Evolutionary conservation across 2,888 invertebrate species (phyloP).

Genomic region (Catonia carolina): DNA sequence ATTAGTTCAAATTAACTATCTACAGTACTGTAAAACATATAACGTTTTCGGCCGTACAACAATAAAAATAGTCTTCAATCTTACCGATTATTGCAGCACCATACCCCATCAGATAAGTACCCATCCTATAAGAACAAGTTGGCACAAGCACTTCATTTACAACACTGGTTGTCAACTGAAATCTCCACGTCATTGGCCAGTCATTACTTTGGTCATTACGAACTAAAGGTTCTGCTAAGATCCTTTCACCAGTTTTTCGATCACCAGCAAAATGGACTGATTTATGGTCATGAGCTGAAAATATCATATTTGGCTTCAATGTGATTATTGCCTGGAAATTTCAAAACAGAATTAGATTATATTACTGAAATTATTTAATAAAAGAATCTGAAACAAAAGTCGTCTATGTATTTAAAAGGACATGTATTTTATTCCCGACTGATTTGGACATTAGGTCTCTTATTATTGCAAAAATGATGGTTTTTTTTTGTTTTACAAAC

Average conservation of each 20-base stretch:
- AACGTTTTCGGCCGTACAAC: conserved; percentile 24
- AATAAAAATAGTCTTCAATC: conserved; percentile 18
- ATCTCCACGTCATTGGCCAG: conserved; percentile 29
- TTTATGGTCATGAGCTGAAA: conserved; percentile 62
- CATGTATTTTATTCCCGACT: no score
- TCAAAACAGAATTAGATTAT: no score
- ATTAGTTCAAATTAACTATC: no score
- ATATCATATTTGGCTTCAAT: conserved; percentile 60
- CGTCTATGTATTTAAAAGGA: no score
- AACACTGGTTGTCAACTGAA: conserved; percentile 40
- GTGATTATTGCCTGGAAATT: conserved; percentile 52
- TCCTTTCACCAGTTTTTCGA: conserved; percentile 33
- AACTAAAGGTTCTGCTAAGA: conserved; percentile 30
- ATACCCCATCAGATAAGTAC: conserved; percentile 76
- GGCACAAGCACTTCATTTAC: conserved; percentile 81
- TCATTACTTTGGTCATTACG: conserved; percentile 15
- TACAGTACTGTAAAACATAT: no score
- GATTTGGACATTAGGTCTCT: no score
- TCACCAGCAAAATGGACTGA: conserved; percentile 48
- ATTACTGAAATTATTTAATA: no score
- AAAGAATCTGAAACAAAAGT: no score
- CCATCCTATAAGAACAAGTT: conserved; percentile 96
- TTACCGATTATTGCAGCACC: conserved; percentile 74
- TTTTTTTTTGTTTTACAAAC: no score
- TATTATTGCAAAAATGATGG: no score